Evolutionary conservation across 2,113 vertebrate species (phyloP), one percentile per base, ranked within the genome.

Genomic region (Equus quagga): DNA sequence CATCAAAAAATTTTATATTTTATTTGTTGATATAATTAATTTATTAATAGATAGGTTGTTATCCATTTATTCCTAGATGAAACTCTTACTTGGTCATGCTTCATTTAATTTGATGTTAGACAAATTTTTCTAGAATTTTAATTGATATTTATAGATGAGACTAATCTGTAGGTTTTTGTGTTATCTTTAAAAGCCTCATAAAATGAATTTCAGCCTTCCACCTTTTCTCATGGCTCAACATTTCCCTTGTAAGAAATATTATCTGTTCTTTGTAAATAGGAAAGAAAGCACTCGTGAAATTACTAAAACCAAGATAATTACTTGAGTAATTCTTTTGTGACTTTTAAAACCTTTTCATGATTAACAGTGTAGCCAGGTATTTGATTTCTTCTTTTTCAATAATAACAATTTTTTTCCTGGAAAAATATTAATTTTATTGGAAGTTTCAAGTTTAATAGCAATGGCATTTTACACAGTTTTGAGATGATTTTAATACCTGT

Each of bases 361-460:
- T 51, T 64, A 88, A 36, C 6, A 24, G 4, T 69, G 11, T 89
- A 89, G 12, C 17, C 54, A 87, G 11, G 13, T 60, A 36, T 58
- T 86, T 94, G 31, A 58, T 81, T 89, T 96, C 14, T 83, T 92
- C 6, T 87, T 85, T 78, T 86, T 56, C 10, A 95, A 76, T 88
- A 83, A 76, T 60, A 90, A 33, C 1, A 72, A 28, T 94, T 93
- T 67, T 92, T 83, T 79, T 85, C 33, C 26, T 73, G 89, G 31
- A 56, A 95, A 96, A 81, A 69, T 49, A 46, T 36, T 6, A 23
- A 81, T 72, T 70, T 89, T 17, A 31, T 64, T 81, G 31, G 33
- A 73, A 82, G 6, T 65, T 88, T 86, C 12, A 85, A 89, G 46
- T 82, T 84, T 70, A 94, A 72, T 81, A 80, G 14, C n/a, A 85